Percentiles rank a stretch among this genome's conserved stretches.
Evolutionary conservation across 2,888 invertebrate genomes (phyloP).

Genomic region (Cephus rjabovi): DNA sequence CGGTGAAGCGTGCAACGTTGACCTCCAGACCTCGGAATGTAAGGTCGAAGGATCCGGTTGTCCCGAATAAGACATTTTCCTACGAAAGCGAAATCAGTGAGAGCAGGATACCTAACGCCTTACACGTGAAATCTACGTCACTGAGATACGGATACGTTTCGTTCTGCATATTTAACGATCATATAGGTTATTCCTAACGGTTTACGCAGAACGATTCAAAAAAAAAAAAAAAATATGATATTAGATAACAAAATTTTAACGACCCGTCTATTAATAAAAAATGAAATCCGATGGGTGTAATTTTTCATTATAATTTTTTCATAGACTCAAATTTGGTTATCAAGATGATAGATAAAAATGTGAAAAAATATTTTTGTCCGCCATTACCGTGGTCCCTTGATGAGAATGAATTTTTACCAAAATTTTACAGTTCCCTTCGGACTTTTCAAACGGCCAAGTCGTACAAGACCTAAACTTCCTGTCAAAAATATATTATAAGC

Average conservation of each 20-base stretch:
- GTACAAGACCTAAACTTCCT: not conserved
- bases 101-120: not conserved
- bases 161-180: not conserved
- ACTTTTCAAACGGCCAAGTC: too few relatives aligned
- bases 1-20: not conserved
- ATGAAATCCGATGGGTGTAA: accelerated
- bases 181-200: too few relatives aligned
- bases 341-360: not conserved
- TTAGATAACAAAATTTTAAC: too few relatives aligned
- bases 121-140: not conserved
- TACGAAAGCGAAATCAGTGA: not conserved
- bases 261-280: too few relatives aligned
- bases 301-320: too few relatives aligned
- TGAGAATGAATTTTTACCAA: too few relatives aligned
- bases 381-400: not conserved
- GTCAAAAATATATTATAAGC: not conserved
- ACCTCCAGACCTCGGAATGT: not conserved
- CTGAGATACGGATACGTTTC: not conserved
- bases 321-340: not conserved
- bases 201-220: too few relatives aligned
- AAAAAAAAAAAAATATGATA: too few relatives aligned
- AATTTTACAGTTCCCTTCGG: too few relatives aligned
- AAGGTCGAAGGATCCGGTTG: not conserved
- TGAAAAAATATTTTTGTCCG: not conserved
- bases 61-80: not conserved